phyloP scores from a whole-genome alignment of 1,140 invertebrate species.

The Tetragnatha versicolor region DNA sequence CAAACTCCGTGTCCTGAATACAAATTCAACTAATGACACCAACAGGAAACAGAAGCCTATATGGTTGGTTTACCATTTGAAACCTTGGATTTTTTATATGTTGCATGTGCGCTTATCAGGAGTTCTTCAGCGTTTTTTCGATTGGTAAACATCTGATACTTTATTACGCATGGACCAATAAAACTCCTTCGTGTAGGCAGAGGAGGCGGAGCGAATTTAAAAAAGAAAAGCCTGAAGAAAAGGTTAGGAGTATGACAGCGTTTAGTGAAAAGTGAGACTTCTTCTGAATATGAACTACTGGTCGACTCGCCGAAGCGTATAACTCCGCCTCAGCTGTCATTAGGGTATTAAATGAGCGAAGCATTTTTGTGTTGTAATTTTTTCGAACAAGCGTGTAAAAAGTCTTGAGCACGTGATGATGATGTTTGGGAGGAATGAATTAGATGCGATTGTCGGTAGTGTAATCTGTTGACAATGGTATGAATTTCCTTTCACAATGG shows the following conservation, averaged over 20 bases:
- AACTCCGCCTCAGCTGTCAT: background rate
- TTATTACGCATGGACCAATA: constrained; percentile 5
- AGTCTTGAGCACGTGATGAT: no score
- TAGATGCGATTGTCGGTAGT: no score
- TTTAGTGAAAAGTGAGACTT: background rate
- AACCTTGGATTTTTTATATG: constrained; percentile 16
- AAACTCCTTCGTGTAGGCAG: no score
- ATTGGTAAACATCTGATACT: constrained; percentile 15
- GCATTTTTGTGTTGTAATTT: no score
- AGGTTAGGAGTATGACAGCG: background rate
- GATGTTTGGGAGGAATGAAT: no score
- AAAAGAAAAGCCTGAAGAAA: constrained; percentile 4
- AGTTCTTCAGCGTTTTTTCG: constrained; percentile 2
- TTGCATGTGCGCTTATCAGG: background rate
- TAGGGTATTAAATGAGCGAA: no score
- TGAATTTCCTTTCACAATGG: no score
- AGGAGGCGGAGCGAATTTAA: background rate
- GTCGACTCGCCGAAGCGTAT: background rate
- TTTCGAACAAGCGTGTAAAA: no score
- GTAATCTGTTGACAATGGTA: no score
- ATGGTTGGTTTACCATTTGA: constrained; percentile 20
- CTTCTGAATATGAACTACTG: background rate
- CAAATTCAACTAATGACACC: constrained; percentile 9
- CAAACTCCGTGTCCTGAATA: constrained; percentile 8
- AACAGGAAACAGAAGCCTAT: constrained; percentile 22